Evolutionary conservation across 2,797 vertebrate genomes (phyloP).

Genomic region (Orestias chungarensis): DNA sequence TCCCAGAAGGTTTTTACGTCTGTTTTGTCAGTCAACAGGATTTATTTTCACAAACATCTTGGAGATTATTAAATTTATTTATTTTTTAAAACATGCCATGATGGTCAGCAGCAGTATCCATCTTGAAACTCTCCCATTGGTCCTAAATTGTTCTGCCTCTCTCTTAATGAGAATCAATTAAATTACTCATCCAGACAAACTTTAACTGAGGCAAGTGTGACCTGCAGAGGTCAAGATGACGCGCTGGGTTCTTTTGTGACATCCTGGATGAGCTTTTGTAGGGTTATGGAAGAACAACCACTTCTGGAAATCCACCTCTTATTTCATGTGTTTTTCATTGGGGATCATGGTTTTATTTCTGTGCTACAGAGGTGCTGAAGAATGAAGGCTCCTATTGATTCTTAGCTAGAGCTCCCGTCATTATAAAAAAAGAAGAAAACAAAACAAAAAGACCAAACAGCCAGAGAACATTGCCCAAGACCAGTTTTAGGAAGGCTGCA

Average conservation of each 20-base stretch:
- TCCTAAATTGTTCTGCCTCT: neutral
- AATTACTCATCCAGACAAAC: neutral
- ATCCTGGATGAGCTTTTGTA: neutral
- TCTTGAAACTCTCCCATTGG: neutral
- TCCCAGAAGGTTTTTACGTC: no score
- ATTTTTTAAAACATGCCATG: neutral
- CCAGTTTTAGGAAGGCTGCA: constrained; percentile 44
- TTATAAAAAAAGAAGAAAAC: neutral
- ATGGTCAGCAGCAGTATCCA: neutral
- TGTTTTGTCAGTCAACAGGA: no score
- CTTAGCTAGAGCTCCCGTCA: constrained; percentile 25
- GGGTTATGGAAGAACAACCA: neutral
- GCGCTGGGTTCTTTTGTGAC: neutral
- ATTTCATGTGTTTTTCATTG: neutral
- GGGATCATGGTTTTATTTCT: neutral
- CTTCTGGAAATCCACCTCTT: neutral
- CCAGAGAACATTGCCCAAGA: constrained; percentile 37
- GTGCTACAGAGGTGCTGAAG: no score
- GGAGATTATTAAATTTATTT: neutral
- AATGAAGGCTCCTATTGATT: constrained; percentile 32
- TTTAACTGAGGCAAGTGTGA: neutral
- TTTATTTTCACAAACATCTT: neutral
- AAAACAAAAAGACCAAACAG: constrained; percentile 1
- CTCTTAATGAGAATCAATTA: neutral
- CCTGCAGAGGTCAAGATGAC: neutral